Evolutionary conservation across 2,113 vertebrate species (phyloP), one percentile per base, ranked within the genome.

Genomic region (Micronycteris hirsuta): DNA sequence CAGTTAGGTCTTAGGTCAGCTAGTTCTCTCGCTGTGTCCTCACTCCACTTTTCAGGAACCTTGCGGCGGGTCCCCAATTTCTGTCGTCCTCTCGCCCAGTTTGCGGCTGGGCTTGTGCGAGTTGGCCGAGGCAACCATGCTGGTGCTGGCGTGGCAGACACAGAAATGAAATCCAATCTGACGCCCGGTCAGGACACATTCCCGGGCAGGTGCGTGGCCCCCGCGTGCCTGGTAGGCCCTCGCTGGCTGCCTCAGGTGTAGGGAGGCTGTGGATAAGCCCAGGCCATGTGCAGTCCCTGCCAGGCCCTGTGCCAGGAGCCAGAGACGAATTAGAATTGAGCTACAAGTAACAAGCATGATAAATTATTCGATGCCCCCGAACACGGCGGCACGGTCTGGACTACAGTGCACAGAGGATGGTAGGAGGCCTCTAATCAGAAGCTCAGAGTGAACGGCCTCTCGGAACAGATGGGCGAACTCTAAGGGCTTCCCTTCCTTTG

Each of bases 401-500:
- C 81, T 49, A 63, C 12, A 16, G 76, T 36, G 8, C 31, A 33
- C 73, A 5, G 10, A 58, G 76, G 90, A 56, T 17, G 71, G 87
- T 47, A 92, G 61, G 93, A 92, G 92, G 92, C 77, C 68, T 90
- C 95, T 96, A 74, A 91, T 96, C 96, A 96, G 67, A 97, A 95
- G 49, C 88, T 82, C 87, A 43, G 5, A 94, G 83, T 83, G 90
- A 97, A 80, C 85, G 95, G 96, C 90, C 76, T 95, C 19, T 0
- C 19, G 2, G 96, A 97, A 96, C 97, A 97, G 96, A 95, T 96
- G 96, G 94, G 85, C 92, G 36, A 76, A 95, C 85, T 89, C 93
- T 38, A 5, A 86, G 88, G 95, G 88, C 95, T 97, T 93, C 28
- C 91, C 91, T 96, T 92, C 94, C 61, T 96, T 89, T 36, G 0